Base-by-base conservation (phyloP, 30 jellyfish, hydroid and myxozoan genomes). In the Turritopsis dohrnii region DNA sequence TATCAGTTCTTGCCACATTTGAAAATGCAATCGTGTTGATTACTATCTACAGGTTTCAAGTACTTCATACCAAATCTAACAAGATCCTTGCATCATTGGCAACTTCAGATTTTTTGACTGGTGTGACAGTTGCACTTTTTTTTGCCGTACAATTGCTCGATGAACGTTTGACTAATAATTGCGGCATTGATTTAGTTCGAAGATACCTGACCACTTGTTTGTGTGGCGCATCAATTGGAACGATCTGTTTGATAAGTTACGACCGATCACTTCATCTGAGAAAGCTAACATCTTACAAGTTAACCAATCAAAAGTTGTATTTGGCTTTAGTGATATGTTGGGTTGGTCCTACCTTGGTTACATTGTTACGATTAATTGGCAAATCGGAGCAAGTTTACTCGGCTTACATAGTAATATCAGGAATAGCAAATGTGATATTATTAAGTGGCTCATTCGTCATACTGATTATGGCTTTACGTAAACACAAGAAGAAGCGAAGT, bases 21-120 rank as follows among this genome's bases (percentile, higher is more conserved):
- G 77, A 69, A 19, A 69, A 69, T 69, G 28, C 1, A 23, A 0
- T 7, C 17, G 77, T 69, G 16, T 69, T 69, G 30, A n/a, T 69
- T 0, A 69, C 77, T 7, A n/a, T 69, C 16, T 69, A 69, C 77
- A 7, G 30, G 30, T 69, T 7, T 69, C 28, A 69, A 69, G 31
- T 27, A 0, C 19, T 69, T 0, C 77, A 19, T 19, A 23, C 22
- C 28, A 69, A n/a, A 27, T 69, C 77, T 9, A 69, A 69, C 30
- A 69, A 27, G 19, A 69, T 69, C 30, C 30, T 69, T 23, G 28
- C 77, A n/a, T 69, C 77, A n/a, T 69, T 69, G 30, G 77, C 77
- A 0, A 69, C 77, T n/a, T 69, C 77, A n/a, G 77, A 69, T 69
- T 19, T 69, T 16, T 21, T 69, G 8, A 27, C 77, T 69, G 28